Conservation (phyloP, 92 coral and sea anemone genomes). For the Heteractis magnifica region DNA sequence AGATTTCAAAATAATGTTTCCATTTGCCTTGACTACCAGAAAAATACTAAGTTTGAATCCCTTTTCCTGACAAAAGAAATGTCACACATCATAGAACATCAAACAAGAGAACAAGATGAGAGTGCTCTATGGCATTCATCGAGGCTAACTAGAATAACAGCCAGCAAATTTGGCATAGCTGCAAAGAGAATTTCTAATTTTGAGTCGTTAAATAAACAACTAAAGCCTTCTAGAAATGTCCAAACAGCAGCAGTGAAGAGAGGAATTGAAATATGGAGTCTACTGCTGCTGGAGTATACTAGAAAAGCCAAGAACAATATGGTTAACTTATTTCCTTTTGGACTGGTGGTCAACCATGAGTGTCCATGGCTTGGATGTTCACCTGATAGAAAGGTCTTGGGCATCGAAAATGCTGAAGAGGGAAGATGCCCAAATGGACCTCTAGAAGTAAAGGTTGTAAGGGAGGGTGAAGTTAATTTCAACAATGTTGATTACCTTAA, state of each 20-base stretch:
- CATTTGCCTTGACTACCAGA: conserved; percentile 22
- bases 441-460: too few species aligned
- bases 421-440: too few species aligned
- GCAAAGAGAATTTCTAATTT: conserved; percentile 46
- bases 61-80: conserved; percentile 15
- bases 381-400: too few species aligned
- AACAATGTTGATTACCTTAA: too few species aligned
- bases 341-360: too few species aligned
- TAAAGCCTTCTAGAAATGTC: conserved; percentile 40
- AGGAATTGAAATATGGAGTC: conserved; percentile 46
- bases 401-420: too few species aligned
- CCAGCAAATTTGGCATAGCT: conserved; percentile 55
- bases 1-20: too few species aligned
- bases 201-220: conserved; percentile 47
- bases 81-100: conserved; percentile 27
- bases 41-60: conserved; percentile 13
- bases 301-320: too few species aligned
- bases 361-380: too few species aligned
- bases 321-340: too few species aligned
- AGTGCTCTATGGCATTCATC: conserved; percentile 30
- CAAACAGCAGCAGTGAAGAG: conserved; percentile 45
- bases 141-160: conserved; percentile 41
- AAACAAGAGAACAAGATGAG: conserved; percentile 33
- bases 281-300: conserved; percentile 36
- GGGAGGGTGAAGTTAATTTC: too few species aligned